A percentile compares a stretch with the other conserved stretches of the same genome.
Conservation (phyloP, 2,888 invertebrate species). For the Papilio elwesi region DNA sequence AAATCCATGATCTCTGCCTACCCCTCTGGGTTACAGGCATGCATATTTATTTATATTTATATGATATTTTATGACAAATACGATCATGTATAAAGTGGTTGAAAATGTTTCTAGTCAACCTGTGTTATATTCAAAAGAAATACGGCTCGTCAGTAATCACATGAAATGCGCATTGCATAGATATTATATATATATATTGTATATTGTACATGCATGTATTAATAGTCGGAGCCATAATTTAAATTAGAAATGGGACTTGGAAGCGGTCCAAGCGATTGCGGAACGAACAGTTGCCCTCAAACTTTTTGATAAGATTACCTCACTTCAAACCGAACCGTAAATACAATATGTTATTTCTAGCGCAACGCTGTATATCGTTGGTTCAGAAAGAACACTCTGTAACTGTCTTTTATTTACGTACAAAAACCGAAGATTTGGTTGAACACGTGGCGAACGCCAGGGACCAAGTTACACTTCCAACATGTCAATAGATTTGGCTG, state of each 20-base stretch:
- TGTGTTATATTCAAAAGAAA: too few relatives aligned
- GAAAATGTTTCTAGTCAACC: too few relatives aligned
- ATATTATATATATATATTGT: too few relatives aligned
- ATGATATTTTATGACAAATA: too few relatives aligned
- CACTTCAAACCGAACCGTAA: not conserved
- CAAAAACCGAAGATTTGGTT: not conserved
- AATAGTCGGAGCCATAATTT: not conserved
- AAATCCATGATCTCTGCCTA: too few relatives aligned
- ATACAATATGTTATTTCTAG: not conserved
- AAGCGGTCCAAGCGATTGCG: slow-evolving; percentile 17
- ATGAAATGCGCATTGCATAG: not conserved
- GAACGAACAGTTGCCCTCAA: slow-evolving; percentile 8
- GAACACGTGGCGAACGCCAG: not conserved
- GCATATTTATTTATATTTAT: too few relatives aligned
- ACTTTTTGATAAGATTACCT: not conserved
- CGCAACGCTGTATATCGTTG: too few relatives aligned
- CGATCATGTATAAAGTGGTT: too few relatives aligned
- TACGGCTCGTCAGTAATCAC: not conserved
- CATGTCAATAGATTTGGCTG: slow-evolving; percentile 10
- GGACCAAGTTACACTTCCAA: slow-evolving; percentile 12
- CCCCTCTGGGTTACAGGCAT: too few relatives aligned
- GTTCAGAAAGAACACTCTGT: too few relatives aligned
- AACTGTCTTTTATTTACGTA: too few relatives aligned
- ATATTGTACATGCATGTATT: not conserved
- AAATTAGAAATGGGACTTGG: slow-evolving; percentile 30